Evolutionary conservation across 2,797 vertebrate species (phyloP).

Genomic region (Luscinia luscinia): DNA sequence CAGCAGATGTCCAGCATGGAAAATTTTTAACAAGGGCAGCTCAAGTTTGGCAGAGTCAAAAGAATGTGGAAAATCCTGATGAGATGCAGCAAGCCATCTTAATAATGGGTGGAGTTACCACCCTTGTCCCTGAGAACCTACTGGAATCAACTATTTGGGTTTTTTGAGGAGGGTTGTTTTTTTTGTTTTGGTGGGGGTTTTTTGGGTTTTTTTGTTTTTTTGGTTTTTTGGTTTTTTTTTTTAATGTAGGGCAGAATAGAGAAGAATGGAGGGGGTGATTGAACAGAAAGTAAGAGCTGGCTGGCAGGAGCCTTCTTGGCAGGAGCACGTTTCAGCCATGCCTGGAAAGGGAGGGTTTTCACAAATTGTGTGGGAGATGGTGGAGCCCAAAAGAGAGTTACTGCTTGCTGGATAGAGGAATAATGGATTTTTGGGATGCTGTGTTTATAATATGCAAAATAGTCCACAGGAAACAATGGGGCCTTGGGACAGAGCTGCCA

Average conservation of each 20-base stretch:
- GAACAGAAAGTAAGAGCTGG: neutral
- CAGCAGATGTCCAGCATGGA: conserved; percentile 62
- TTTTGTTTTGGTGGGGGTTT: neutral
- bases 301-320: neutral
- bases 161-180: neutral
- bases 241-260: neutral
- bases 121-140: accelerated
- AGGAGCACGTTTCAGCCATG: neutral
- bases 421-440: conserved; percentile 58
- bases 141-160: neutral
- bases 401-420: neutral
- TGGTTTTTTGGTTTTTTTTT: neutral
- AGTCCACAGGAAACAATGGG: conserved; percentile 54
- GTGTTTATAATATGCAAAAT: conserved; percentile 55
- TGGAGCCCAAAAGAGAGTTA: neutral
- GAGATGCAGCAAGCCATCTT: neutral
- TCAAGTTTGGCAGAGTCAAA: conserved; percentile 30
- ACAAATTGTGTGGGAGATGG: neutral
- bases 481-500: conserved; percentile 49
- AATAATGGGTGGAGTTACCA: neutral
- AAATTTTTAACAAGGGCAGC: conserved; percentile 46
- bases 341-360: neutral
- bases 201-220: neutral
- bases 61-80: conserved; percentile 2
- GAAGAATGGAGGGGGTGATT: neutral